Evolutionary conservation across 2,888 invertebrate genomes (phyloP).

Genomic region (Salticus scenicus): DNA sequence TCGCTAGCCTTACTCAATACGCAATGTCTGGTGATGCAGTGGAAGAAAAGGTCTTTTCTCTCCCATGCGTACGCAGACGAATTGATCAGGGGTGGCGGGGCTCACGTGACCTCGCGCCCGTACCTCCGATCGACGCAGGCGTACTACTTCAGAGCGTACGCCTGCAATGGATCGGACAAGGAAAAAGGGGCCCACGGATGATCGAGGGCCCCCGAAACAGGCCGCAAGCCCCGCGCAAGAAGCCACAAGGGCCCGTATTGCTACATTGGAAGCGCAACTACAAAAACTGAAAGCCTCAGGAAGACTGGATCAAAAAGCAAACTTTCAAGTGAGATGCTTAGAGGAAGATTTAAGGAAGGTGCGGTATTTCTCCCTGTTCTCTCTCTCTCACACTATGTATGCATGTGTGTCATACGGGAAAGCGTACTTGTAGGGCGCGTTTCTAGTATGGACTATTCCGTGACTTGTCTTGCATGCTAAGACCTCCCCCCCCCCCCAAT

Average conservation of each 20-base stretch:
- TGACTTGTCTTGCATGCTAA: no score
- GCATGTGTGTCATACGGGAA: no score
- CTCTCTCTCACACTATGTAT: no score
- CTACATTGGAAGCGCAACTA: conserved; percentile 30
- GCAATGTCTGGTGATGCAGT: not conserved
- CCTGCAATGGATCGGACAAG: conserved; percentile 33
- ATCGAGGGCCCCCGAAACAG: conserved; percentile 30
- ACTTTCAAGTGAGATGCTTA: conserved; percentile 44
- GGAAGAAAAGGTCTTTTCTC: not conserved
- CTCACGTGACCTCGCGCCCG: conserved; percentile 28
- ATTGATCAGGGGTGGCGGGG: conserved; percentile 30
- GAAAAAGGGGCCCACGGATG: conserved; percentile 16
- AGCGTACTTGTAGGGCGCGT: no score
- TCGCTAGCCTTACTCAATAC: no score
- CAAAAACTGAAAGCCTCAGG: conserved; percentile 18
- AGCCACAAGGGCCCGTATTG: conserved; percentile 55
- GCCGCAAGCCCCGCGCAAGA: conserved; percentile 58
- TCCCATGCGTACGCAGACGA: conserved; percentile 62
- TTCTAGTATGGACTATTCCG: no score
- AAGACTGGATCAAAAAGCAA: conserved; percentile 20
- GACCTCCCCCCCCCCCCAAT: no score
- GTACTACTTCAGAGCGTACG: not conserved
- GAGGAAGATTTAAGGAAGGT: conserved; percentile 64
- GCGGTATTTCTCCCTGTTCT: not conserved
- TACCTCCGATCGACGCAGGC: not conserved